phyloP scores from a whole-genome alignment of 2,797 vertebrate species.

The Mormyrops attenuatus region DNA sequence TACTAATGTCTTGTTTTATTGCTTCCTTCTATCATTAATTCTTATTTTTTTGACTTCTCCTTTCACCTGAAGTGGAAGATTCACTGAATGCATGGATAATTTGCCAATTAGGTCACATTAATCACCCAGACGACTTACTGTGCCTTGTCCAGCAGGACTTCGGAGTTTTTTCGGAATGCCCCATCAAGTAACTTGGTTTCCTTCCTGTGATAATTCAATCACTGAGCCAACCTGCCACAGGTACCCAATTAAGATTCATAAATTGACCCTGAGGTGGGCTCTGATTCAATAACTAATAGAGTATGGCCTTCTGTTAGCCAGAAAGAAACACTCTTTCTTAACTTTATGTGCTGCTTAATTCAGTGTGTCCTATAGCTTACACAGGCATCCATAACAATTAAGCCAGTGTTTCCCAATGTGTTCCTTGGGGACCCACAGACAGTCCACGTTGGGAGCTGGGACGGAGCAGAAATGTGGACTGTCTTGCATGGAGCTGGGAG shows the following conservation, averaged over 20 bases:
- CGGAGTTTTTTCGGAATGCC: conserved; percentile 6
- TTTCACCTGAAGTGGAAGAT: conserved; percentile 33
- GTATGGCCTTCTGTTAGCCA: background rate
- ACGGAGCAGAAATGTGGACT: background rate
- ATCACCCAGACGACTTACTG: conserved; percentile 25
- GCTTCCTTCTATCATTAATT: conserved; percentile 33
- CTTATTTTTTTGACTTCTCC: conserved; percentile 16
- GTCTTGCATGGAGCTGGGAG: no score
- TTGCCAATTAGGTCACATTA: conserved; percentile 38
- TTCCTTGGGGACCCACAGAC: background rate
- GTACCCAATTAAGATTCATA: conserved; percentile 22
- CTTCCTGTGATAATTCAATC: conserved; percentile 27
- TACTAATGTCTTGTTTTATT: conserved; percentile 30
- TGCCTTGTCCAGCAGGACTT: conserved; percentile 13
- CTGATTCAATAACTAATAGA: conserved; percentile 2
- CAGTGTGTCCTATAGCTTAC: background rate
- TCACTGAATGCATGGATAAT: conserved; percentile 30
- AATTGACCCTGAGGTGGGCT: conserved; percentile 4
- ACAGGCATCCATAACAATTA: background rate
- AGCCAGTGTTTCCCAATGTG: background rate
- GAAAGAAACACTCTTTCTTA: background rate
- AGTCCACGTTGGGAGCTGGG: background rate
- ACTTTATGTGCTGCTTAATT: background rate
- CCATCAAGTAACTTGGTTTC: conserved; percentile 26
- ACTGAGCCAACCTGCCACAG: conserved; percentile 12